Conservation (phyloP, 2,797 vertebrate genomes). For the Sebastes minor region DNA sequence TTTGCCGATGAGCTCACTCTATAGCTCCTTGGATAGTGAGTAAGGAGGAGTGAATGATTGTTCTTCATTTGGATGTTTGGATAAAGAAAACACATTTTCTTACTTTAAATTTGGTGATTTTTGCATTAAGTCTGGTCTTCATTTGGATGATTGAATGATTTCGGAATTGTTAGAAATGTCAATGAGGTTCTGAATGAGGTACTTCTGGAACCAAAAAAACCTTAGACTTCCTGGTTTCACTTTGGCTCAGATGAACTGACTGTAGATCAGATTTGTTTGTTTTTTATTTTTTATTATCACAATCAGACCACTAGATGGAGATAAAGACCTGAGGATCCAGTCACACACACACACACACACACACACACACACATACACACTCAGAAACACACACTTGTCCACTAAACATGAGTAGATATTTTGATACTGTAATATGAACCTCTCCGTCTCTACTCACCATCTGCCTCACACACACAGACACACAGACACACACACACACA, state of each 20-base stretch:
- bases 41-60: too few relatives aligned
- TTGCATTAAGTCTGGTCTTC: background rate
- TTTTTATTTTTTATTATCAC: background rate
- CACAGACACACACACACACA: background rate
- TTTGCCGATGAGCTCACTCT: too few relatives aligned
- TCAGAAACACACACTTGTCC: background rate
- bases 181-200: background rate
- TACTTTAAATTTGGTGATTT: background rate
- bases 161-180: too few relatives aligned
- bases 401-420: constrained; percentile 49
- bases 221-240: too few relatives aligned
- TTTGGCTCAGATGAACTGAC: background rate
- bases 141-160: too few relatives aligned
- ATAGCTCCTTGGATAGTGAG: too few relatives aligned
- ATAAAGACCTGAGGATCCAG: constrained; percentile 31
- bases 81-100: too few relatives aligned
- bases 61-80: too few relatives aligned
- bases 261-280: background rate
- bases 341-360: constrained; percentile 3
- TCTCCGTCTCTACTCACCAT: constrained; percentile 51
- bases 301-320: constrained; percentile 58
- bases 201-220: too few relatives aligned
- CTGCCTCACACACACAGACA: constrained; percentile 30
- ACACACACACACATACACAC: too few relatives aligned
- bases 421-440: constrained; percentile 63